These are phyloP conservation scores for Meiosimyza platycephala DNA, from an alignment of 2,888 invertebrate species.

Conservation along the genomic window DNA sequence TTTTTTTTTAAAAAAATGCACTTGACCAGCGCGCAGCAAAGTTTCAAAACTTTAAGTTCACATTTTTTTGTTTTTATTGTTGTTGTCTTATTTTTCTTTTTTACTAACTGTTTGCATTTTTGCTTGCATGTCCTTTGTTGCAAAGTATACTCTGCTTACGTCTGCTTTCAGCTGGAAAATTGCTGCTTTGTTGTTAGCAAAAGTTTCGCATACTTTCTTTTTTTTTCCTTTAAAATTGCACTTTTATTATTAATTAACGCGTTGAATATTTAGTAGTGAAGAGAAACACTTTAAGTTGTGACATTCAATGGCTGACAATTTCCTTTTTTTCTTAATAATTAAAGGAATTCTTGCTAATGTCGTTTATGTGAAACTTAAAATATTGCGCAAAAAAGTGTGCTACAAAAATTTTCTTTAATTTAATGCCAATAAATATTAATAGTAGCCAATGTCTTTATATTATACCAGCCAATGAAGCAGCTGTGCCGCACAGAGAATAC, in stretches of 20 bases:
- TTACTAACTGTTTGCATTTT: conserved; percentile 32
- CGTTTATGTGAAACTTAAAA: too few species aligned
- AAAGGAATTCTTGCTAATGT: too few species aligned
- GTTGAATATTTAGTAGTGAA: too few species aligned
- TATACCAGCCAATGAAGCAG: too few species aligned
- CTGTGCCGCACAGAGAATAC: too few species aligned
- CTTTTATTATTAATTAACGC: conserved; percentile 26
- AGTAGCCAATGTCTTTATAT: too few species aligned
- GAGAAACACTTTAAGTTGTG: background rate
- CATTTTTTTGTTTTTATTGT: background rate
- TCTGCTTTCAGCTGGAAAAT: conserved; percentile 12
- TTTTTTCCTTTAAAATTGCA: conserved; percentile 1
- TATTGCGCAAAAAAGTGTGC: too few species aligned
- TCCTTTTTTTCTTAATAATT: too few species aligned
- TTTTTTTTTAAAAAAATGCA: background rate
- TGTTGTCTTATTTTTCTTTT: background rate
- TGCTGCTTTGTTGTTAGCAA: conserved; percentile 1
- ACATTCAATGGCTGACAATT: background rate
- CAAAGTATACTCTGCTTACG: background rate
- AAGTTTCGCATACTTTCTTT: background rate
- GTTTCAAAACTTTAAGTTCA: conserved; percentile 16
- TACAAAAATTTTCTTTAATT: too few species aligned
- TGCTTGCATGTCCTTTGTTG: conserved; percentile 24
- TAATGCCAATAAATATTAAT: too few species aligned
- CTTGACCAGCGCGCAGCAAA: conserved; percentile 4